phyloP scores from a whole-genome alignment of 2,888 invertebrate genomes.

The Blomia tropicalis region DNA sequence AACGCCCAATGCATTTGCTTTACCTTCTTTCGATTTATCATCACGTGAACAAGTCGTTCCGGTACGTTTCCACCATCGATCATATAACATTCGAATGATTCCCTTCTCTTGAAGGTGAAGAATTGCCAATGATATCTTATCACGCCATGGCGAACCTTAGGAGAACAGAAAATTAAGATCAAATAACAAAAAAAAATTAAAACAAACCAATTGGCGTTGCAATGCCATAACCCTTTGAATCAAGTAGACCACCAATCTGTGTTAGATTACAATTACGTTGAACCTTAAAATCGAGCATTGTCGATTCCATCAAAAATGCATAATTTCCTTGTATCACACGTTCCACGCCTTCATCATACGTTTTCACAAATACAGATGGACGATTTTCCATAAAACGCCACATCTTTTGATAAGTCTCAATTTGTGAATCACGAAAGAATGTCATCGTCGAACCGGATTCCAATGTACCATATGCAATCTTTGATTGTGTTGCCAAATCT shows the following conservation, averaged over 20 bases:
- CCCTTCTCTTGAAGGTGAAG: slow-evolving; percentile 82
- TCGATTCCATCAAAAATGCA: slow-evolving; percentile 45
- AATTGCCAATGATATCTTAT: slow-evolving; percentile 83
- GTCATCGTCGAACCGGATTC: slow-evolving; percentile 90
- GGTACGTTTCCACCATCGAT: slow-evolving; percentile 96
- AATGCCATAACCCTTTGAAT: slow-evolving; percentile 84
- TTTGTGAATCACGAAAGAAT: slow-evolving; percentile 53
- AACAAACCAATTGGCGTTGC: slow-evolving; percentile 65
- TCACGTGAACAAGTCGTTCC: slow-evolving; percentile 59
- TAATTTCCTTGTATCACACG: slow-evolving; percentile 74
- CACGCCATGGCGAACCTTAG: slow-evolving; percentile 69
- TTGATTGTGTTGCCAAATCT: slow-evolving; percentile 79
- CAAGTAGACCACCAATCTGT: slow-evolving; percentile 55
- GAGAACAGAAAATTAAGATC: background rate
- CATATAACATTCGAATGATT: slow-evolving; percentile 75
- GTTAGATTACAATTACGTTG: slow-evolving; percentile 86
- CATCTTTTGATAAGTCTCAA: slow-evolving; percentile 46
- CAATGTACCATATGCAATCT: slow-evolving; percentile 80
- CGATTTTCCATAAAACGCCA: slow-evolving; percentile 50
- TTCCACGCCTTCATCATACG: slow-evolving; percentile 76
- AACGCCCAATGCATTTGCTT: slow-evolving; percentile 80
- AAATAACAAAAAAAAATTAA: background rate
- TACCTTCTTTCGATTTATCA: slow-evolving; percentile 67
- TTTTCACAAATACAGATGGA: slow-evolving; percentile 65
- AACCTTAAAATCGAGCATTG: slow-evolving; percentile 79